A percentile compares a stretch with the other conserved stretches of the same genome.
Conservation (phyloP, 2,888 invertebrate genomes). For the Tetragonisca angustula region DNA sequence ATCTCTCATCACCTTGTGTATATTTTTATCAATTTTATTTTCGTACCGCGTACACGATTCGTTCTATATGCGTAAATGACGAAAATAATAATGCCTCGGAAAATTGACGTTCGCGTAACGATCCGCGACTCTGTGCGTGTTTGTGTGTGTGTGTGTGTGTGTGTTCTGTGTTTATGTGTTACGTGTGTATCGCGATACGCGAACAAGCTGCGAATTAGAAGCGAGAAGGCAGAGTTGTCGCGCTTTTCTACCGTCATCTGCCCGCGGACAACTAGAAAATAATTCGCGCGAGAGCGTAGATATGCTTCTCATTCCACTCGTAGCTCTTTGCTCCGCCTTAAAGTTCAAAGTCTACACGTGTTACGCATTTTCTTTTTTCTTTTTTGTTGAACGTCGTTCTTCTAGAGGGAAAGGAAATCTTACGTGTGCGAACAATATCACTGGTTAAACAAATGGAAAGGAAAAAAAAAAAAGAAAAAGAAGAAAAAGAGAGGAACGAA, state of each 20-base stretch:
- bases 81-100: slow-evolving; percentile 8
- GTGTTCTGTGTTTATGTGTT: too few species aligned
- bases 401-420: neutral
- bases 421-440: neutral
- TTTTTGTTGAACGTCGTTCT: neutral
- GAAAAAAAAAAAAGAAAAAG: neutral
- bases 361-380: neutral
- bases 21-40: slow-evolving; percentile 62
- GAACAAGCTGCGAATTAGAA: too few species aligned
- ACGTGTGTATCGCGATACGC: too few species aligned
- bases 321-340: neutral
- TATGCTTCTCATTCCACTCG: neutral
- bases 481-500: neutral
- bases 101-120: too few species aligned
- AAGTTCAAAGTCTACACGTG: neutral
- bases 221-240: too few species aligned
- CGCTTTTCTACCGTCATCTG: neutral
- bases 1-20: slow-evolving; percentile 43
- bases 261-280: neutral
- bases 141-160: too few species aligned
- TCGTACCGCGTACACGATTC: slow-evolving; percentile 7
- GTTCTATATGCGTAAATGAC: neutral
- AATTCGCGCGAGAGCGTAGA: neutral
- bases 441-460: neutral
- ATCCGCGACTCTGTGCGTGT: neutral